Base-by-base conservation (phyloP, 2,888 invertebrate genomes). In the Lasioglossum pauxillum region DNA sequence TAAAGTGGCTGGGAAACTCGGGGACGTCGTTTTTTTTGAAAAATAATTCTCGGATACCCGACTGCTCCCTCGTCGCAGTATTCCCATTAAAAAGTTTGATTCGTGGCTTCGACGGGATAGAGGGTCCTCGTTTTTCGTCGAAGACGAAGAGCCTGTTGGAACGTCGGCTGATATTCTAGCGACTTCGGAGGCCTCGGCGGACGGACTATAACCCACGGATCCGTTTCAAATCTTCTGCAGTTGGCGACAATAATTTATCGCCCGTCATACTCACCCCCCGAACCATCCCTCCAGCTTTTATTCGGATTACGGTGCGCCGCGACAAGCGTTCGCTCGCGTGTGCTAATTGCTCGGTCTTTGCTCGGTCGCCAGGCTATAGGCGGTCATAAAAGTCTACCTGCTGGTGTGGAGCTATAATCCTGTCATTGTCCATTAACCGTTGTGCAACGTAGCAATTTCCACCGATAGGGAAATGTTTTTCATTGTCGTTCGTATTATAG, bases 11-110 rank as follows among this genome's bases (percentile, higher is more conserved):
- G 76, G 79, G 78, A 85, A 90, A 81, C 73, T 82, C 69, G 80
- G 81, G 79, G 57, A 81, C 46, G 83, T 83, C 83, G 79, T 86
- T 57, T 86, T 57, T 64, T 44, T 77, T 75, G 79, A 82, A 84
- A 90, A 90, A 90, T 90, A 87, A 89, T 90, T 89, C 83, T 79
- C 67, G n/a, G 60, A 46, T 89, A 76, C 78, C 60, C 49, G 57
- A 46, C 41, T 35, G 41, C 27, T 41, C 4, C 67, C 35, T 23
- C 53, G 41, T n/a, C 12, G 60, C 41, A 73, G 76, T 78, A 83
- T 89, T 90, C 83, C 89, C 89, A 89, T 89, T 90, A 87, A 89
- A 90, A 90, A 90, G 89, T 90, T 90, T 85, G 90, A 90, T 90
- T 87, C 84, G 79, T 31, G 77, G 87, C 89, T 88, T 75, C 81